These are phyloP conservation scores for Nilaparvata lugens DNA, from an alignment of 1,140 invertebrate species.

Conservation along the genomic window DNA sequence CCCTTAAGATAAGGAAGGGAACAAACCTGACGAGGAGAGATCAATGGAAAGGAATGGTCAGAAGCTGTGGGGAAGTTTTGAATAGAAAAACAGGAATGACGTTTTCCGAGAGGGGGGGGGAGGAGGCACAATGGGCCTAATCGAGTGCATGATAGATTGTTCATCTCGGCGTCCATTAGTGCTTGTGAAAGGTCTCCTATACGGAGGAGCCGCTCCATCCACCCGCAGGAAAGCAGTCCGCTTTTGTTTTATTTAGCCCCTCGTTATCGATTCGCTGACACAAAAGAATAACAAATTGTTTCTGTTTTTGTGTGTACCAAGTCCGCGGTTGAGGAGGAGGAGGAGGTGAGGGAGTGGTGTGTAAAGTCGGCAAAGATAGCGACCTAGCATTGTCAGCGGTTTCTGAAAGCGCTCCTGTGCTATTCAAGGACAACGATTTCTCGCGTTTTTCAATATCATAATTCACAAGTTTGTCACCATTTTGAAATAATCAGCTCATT, in stretches of 20 bases:
- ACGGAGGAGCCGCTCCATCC: background rate
- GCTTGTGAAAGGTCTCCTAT: background rate
- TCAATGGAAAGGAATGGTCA: no score
- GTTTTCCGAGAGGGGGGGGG: background rate
- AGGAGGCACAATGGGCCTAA: background rate
- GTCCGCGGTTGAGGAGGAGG: background rate
- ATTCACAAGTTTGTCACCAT: no score
- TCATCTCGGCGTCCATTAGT: slow-evolving; percentile 1
- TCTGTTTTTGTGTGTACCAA: slow-evolving; percentile 13
- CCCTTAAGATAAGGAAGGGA: no score
- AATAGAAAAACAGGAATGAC: no score
- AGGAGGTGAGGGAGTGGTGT: slow-evolving; percentile 5
- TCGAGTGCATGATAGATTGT: slow-evolving; percentile 1
- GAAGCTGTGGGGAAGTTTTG: no score
- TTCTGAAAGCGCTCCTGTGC: no score
- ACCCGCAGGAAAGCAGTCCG: background rate
- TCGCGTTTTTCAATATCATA: no score
- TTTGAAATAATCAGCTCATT: no score
- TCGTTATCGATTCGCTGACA: slow-evolving; percentile 12
- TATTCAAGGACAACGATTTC: no score
- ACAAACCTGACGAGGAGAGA: no score
- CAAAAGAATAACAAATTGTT: slow-evolving; percentile 18
- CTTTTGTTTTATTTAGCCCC: slow-evolving; percentile 15
- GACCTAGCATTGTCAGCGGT: no score
- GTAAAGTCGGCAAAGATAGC: background rate